Conservation (phyloP, 2,888 invertebrate species). For the Microctonus hyperodae region DNA sequence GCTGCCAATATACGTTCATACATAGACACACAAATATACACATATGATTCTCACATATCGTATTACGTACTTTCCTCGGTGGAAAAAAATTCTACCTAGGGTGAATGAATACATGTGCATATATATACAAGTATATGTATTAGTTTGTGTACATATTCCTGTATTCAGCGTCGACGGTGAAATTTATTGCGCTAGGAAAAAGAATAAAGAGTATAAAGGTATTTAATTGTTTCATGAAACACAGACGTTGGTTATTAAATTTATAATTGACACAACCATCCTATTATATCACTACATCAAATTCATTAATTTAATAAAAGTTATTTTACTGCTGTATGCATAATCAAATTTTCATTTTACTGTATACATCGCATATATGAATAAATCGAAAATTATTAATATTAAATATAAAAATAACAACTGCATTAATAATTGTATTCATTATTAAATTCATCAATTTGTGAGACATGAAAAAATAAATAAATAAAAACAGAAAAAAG, state of each 20-base stretch:
- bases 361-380: background rate
- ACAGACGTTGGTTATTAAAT: conserved; percentile 13
- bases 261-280: conserved; percentile 1
- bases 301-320: background rate
- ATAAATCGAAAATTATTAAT: background rate
- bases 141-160: background rate
- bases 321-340: background rate
- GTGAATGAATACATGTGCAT: background rate
- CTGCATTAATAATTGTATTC: background rate
- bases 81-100: conserved; percentile 24
- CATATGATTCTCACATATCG: conserved; percentile 29
- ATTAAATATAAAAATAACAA: background rate
- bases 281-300: background rate
- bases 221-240: conserved; percentile 9
- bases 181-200: conserved; percentile 10
- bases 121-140: background rate
- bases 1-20: conserved; percentile 23
- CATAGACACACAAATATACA: background rate
- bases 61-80: conserved; percentile 31
- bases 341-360: background rate
- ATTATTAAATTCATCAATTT: background rate
- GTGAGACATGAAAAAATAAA: background rate
- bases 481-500: conserved; percentile 14
- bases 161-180: background rate
- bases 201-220: conserved; percentile 2